Evolutionary conservation across 2,113 vertebrate genomes (phyloP), one percentile per base, ranked within the genome.

Genomic region (Urocitellus parryii): DNA sequence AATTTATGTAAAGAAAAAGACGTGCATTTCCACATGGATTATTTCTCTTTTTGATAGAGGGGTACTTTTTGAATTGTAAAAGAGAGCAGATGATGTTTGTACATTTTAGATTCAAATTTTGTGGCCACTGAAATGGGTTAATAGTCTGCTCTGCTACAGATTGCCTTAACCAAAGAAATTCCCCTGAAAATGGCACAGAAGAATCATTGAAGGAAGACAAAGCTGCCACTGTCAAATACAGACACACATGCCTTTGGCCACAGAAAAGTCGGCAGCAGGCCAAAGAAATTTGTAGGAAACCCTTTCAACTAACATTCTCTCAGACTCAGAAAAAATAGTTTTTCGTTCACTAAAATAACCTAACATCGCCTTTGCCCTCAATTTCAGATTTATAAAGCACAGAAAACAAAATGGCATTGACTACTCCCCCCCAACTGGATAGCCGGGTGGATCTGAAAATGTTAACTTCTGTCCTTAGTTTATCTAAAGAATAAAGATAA

Each of bases 121-220:
- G 81, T 86, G 65, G 42, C 34, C 78, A 29, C 11, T 67, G 24
- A 97, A 94, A 91, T 91, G 91, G 92, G 88, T 97, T 95, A 91
- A 90, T 5, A 89, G 58, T 29, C 37, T 72, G 34, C 27, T 90
- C 34, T 94, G 73, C 45, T 70, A 90, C 24, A 81, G 85, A 94
- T 67, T 94, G 80, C 58, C 53, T 84, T 82, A 79, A 65, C 20
- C 27, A 63, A 83, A 58, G 13, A 83, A 37, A 68, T 70, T 83
- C 56, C 51, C 29, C 25, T 61, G 34, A 16, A 85, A 93, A 74
- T 22, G 45, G 39, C 80, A 96, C 80, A 98, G 89, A 95, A 79
- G 63, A n/a, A 73, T 84, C 93, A 95, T 29, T 93, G 81, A 93
- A 4, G 61, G 32, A 92, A 76, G 22, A 97, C 95, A 96, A 97